These are phyloP conservation scores for Oryzias javanicus DNA, from an alignment of 2,113 vertebrate species.

Conservation along the genomic window DNA sequence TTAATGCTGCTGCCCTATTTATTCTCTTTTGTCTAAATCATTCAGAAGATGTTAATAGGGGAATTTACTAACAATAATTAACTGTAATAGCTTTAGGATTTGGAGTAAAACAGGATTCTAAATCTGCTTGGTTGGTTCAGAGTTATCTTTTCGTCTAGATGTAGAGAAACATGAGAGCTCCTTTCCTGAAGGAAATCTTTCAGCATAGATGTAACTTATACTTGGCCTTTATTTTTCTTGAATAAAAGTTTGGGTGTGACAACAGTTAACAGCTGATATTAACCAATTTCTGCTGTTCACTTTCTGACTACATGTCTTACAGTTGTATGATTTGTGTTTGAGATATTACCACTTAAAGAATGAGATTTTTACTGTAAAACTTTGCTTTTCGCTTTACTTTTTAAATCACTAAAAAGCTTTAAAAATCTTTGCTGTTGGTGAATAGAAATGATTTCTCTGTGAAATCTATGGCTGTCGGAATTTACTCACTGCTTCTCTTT, in stretches of 20 bases:
- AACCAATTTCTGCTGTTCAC: too few species aligned
- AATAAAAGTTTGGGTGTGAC: slow-evolving; percentile 5
- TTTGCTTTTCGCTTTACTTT: too few species aligned
- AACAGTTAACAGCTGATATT: background rate
- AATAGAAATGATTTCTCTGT: too few species aligned
- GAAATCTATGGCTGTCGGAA: too few species aligned
- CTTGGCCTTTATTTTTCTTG: slow-evolving; percentile 6
- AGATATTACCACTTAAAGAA: too few species aligned
- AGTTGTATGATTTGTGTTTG: too few species aligned
- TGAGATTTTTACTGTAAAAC: too few species aligned
- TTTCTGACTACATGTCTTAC: too few species aligned
- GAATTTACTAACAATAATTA: slow-evolving; percentile 10
- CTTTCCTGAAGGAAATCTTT: background rate
- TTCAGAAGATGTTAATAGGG: slow-evolving; percentile 18
- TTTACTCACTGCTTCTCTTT: too few species aligned
- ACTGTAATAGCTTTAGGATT: slow-evolving; percentile 19
- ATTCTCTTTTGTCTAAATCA: slow-evolving; percentile 9
- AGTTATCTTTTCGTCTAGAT: slow-evolving; percentile 10
- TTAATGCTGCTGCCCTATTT: too few species aligned
- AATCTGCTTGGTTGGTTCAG: slow-evolving; percentile 1
- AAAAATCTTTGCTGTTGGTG: too few species aligned
- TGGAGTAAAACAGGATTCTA: slow-evolving; percentile 6
- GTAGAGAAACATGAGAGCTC: slow-evolving; percentile 14
- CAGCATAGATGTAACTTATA: background rate
- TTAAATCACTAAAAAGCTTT: too few species aligned